Base-by-base conservation (phyloP, 2,888 invertebrate genomes). In the Leptopilina syphax region DNA sequence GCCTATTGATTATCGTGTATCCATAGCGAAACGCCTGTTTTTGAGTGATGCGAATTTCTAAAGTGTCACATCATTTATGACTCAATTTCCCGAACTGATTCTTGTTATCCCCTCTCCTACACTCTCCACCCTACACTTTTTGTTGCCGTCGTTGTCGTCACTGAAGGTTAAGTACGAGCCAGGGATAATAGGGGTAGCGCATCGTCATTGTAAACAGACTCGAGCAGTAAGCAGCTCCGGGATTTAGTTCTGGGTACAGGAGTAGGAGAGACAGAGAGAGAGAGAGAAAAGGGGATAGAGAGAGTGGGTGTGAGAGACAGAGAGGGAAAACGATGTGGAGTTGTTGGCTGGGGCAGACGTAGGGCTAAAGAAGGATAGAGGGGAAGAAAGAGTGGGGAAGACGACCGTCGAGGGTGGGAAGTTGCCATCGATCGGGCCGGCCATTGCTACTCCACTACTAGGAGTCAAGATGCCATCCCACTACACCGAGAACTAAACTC, bases 381-480 rank as follows among this genome's bases (percentile, higher is more conserved):
- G 79, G 77, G 57, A 79, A 80, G 82, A 80, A 80, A 57, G 82
- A 77, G 73, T 65, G 82, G 66, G 81, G 79, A 76, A 70, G 65
- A 76, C 85, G 80, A 80, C 80, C 80, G 85, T 84, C 84, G 88
- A 88, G 91, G 89, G 89, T 88, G 90, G 91, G 90, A 91, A 90
- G 90, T 90, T 90, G 91, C 89, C 88, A 91, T 92, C 91, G 91
- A 91, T 91, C 91, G 91, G 88, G 89, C 90, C 91, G 91, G 91
- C 91, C 91, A 91, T 91, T 91, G 91, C 91, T 91, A 88, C 89
- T 90, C 88, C 87, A 86, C 88, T 88, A 88, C 90, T 90, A 91
- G 89, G 89, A 91, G 91, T 91, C 91, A 91, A 91, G 91, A 91
- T 91, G 90, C 91, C 91, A 91, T 90, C 90, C 90, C 89, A 88